A percentile compares a stretch with the other conserved stretches of the same genome.
These are phyloP conservation scores for Tragelaphus scriptus DNA, from an alignment of 2,113 vertebrate species.

Conservation along the genomic window DNA sequence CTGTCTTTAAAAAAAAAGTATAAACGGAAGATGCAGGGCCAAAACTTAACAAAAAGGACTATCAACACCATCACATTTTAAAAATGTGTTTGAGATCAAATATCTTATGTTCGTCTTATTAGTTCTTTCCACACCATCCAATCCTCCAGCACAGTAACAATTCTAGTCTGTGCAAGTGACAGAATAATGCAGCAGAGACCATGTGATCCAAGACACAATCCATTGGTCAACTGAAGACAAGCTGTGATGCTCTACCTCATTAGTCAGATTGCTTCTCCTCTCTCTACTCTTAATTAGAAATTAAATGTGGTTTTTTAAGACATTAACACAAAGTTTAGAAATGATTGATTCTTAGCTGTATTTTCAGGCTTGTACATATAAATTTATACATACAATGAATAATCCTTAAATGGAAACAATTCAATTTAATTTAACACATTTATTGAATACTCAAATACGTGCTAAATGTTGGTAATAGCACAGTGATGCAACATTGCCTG, in stretches of 20 bases:
- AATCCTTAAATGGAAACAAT: not conserved
- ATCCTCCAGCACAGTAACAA: not conserved
- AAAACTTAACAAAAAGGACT: conserved; percentile 52
- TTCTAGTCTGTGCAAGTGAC: not conserved
- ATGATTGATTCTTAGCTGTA: not conserved
- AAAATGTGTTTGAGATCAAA: conserved; percentile 46
- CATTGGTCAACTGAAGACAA: not conserved
- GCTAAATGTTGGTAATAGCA: not conserved
- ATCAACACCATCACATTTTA: conserved; percentile 51
- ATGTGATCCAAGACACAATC: not conserved
- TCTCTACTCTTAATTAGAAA: not conserved
- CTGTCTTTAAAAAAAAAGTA: not conserved
- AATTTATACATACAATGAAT: not conserved
- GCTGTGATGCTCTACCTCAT: not conserved
- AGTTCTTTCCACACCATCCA: conserved; percentile 43
- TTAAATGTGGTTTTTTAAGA: not conserved
- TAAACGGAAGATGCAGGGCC: conserved; percentile 21
- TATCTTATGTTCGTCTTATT: not conserved
- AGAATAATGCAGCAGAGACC: not conserved
- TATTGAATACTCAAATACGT: not conserved
- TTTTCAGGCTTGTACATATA: not conserved
- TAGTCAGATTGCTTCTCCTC: not conserved
- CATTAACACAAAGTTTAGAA: conserved; percentile 39
- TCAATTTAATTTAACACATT: conserved; percentile 38
- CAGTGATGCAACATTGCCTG: not conserved